A percentile compares a stretch with the other conserved stretches of the same genome.
phyloP scores from a whole-genome alignment of 1,140 invertebrate species.

The Myzus persicae region DNA sequence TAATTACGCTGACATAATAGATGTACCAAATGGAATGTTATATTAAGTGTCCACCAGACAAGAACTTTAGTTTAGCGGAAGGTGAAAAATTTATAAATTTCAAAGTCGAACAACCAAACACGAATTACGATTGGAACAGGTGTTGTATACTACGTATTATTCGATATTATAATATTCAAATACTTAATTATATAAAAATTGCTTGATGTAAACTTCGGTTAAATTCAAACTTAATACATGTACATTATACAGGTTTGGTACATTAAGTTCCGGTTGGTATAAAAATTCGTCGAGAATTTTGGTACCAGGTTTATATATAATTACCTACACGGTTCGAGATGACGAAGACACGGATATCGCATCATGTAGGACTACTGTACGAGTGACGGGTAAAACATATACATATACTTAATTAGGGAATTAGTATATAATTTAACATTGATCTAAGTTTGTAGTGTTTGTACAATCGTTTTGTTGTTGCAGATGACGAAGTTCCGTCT shows the following conservation, averaged over 20 bases:
- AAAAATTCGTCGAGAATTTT: constrained; percentile 11
- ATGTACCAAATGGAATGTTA: constrained; percentile 36
- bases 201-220: neutral
- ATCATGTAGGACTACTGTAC: constrained; percentile 22
- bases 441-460: neutral
- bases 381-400: constrained; percentile 37
- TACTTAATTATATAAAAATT: neutral
- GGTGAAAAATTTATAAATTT: neutral
- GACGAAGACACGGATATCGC: neutral
- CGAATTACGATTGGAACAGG: constrained; percentile 46
- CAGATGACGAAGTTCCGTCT: constrained; percentile 2
- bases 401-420: neutral
- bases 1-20: neutral
- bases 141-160: neutral
- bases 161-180: neutral
- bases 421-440: neutral
- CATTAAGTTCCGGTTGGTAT: constrained; percentile 39
- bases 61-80: constrained; percentile 4
- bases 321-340: constrained; percentile 34
- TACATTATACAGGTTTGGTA: neutral
- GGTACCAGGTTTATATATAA: neutral
- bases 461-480: neutral
- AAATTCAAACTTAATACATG: neutral
- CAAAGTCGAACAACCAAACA: constrained; percentile 11
- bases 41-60: constrained; percentile 18